Base-by-base conservation (phyloP, 2,888 invertebrate species). In the Acleris literana region DNA sequence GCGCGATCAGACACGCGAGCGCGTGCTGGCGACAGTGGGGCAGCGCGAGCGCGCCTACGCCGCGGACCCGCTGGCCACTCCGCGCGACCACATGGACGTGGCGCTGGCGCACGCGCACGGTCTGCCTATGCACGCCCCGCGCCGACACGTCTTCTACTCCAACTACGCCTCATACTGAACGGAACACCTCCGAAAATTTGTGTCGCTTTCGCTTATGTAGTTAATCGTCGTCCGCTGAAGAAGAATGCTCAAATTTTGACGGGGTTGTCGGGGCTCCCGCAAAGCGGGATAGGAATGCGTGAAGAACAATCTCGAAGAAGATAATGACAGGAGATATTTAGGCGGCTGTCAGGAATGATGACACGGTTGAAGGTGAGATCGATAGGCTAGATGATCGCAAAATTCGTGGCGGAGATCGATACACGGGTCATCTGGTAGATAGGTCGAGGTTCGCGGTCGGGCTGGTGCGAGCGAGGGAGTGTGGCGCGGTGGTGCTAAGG, bases 11-110 rank as follows among this genome's bases (percentile, higher is more conserved):
- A 95, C 95, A 70, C 93, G 95, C 71, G 93, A 93, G 75, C 94
- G 94, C 74, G 95, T 95, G 62, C 90, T 95, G 68, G 85, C 90
- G 62, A 87, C 93, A 72, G 93, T 95, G 68, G 93, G 94, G 29
- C 93, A 93, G 75, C 94, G 94, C 74, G 94, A 93, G 82, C 93
- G 93, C 72, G 86, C 93, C 63, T 88, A 90, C 74, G 94, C 94
- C 73, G 94, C 94, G 49, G 94, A 93, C 80, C 93, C 93, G 75
- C 93, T 94, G 76, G 91, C 89, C 71, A 94, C 94, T 69, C 93
- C 94, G 77, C 93, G 92, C 74, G 93, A 94, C 79, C 94, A 94
- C 82, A 94, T 96, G 94, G 95, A 95, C 83, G 80, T 94, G 74
- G 84, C 94, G 72, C 88, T 95, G 76, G 95, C 95, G 71, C 90